Base-by-base conservation (phyloP, 2,888 invertebrate species). In the Tinea semifulvella region DNA sequence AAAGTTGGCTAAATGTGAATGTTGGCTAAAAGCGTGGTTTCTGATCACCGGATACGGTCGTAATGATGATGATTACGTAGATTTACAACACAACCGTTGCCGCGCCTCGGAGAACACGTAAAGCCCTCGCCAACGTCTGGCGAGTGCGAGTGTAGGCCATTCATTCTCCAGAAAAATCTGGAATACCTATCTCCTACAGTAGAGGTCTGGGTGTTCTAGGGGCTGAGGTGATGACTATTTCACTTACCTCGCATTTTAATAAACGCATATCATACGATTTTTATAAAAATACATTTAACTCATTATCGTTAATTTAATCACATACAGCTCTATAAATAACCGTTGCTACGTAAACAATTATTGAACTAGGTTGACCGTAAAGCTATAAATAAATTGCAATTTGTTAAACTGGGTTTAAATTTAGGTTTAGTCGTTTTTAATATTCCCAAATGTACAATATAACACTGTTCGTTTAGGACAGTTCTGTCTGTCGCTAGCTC, bases 391-490 rank as follows among this genome's bases (percentile, higher is more conserved):
- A 31, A 31, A 2, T 31, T 2, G 31, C 31, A 11, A 31, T 13
- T 31, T 31, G 31, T 31, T 31, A 6, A 3, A 11, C 31, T 31
- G 14, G 13, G 14, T 31, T 31, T 31, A 31, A 11, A 31, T 31
- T 31, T 31, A 31, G 13, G 4, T 7, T 7, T 31, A 11, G 31
- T 18, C 18, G 17, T 38, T 47, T 74, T 77, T 75, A 75, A 75
- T 77, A 74, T 76, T 74, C 74, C 42, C 68, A 31, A 31, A 31
- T 14, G 31, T 14, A 31, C 31, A 11, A 31, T 31, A 14, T 31
- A 27, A 68, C 70, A 65, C 66, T 68, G 64, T 58, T 71, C 69
- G 76, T 61, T 54, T 58, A 62, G 68, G 77, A 74, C 76, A 68
- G 70, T 63, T 73, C 71, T 69, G 63, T 67, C 64, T 71, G 65